Evolutionary conservation across 1,140 invertebrate genomes (phyloP).

Genomic region (Mesaphorura yosii): DNA sequence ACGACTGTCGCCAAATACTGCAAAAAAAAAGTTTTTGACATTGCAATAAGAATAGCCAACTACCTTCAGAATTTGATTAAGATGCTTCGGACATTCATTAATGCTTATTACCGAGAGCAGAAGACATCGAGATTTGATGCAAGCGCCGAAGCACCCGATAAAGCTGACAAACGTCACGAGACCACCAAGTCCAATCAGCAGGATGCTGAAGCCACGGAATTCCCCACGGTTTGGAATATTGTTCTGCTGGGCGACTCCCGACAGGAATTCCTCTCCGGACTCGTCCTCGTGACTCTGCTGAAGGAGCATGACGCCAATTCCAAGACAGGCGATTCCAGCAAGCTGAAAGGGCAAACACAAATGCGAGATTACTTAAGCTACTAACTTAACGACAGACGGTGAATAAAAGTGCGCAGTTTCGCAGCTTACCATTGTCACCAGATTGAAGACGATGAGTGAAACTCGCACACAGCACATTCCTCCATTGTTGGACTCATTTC

Average conservation of each 20-base stretch:
- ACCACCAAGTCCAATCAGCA: conserved; percentile 19
- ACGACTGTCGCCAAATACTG: conserved; percentile 76
- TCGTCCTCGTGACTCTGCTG: conserved; percentile 2
- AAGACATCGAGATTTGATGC: conserved; percentile 20
- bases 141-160: conserved; percentile 27
- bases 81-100: no score
- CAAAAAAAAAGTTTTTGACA: conserved; percentile 32
- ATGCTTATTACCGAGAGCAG: conserved; percentile 20
- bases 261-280: neutral
- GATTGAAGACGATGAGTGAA: conserved; percentile 22
- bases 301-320: conserved; percentile 58
- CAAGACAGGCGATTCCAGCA: conserved; percentile 59
- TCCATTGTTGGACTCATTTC: conserved; percentile 4
- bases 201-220: conserved; percentile 18
- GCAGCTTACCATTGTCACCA: conserved; percentile 19
- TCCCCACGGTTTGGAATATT: conserved; percentile 5
- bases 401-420: neutral
- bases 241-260: neutral
- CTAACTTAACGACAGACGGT: neutral
- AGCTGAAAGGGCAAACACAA: conserved; percentile 42
- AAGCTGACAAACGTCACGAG: conserved; percentile 25
- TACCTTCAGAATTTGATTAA: neutral
- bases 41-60: neutral
- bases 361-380: neutral
- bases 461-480: conserved; percentile 22